Percentiles rank a stretch among this genome's conserved stretches.
Conservation (phyloP, 2,113 vertebrate genomes). For the Centropus unirufus region DNA sequence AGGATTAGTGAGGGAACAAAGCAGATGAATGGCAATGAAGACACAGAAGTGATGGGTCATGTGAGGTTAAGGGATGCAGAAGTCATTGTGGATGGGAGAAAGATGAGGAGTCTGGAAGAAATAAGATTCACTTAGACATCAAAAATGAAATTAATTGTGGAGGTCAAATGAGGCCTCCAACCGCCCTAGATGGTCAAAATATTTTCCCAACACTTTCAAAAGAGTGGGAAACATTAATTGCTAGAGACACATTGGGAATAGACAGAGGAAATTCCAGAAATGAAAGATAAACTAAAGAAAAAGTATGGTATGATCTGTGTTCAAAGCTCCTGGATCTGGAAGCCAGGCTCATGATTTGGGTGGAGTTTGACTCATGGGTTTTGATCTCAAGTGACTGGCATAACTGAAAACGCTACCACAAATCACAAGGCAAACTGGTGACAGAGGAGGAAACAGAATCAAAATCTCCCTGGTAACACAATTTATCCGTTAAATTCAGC, state of each 20-base stretch:
- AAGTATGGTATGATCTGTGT: not conserved
- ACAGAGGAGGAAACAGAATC: slow-evolving; percentile 30
- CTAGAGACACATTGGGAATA: not conserved
- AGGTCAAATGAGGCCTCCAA: not conserved
- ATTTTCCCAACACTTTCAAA: not conserved
- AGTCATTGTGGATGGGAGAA: not conserved
- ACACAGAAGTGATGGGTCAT: not conserved
- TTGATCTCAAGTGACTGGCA: slow-evolving; percentile 61
- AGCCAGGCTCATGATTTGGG: slow-evolving; percentile 55
- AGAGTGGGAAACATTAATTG: slow-evolving; percentile 24
- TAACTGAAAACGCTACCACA: slow-evolving; percentile 44
- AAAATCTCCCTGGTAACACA: slow-evolving; percentile 47
- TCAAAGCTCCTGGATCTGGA: slow-evolving; percentile 50
- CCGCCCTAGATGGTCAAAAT: not conserved
- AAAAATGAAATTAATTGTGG: not conserved
- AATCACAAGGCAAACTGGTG: slow-evolving; percentile 63
- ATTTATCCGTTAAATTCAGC: slow-evolving; percentile 33
- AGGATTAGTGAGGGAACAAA: not conserved
- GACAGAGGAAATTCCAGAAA: slow-evolving; percentile 51
- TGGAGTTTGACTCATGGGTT: slow-evolving; percentile 48
- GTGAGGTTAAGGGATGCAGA: not conserved
- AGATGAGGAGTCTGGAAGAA: not conserved
- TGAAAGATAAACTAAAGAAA: slow-evolving; percentile 28
- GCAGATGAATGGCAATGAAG: not conserved
- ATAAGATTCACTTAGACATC: not conserved